Evolutionary conservation across 1,140 invertebrate species (phyloP).

Genomic region (Propsilocerus akamusi): DNA sequence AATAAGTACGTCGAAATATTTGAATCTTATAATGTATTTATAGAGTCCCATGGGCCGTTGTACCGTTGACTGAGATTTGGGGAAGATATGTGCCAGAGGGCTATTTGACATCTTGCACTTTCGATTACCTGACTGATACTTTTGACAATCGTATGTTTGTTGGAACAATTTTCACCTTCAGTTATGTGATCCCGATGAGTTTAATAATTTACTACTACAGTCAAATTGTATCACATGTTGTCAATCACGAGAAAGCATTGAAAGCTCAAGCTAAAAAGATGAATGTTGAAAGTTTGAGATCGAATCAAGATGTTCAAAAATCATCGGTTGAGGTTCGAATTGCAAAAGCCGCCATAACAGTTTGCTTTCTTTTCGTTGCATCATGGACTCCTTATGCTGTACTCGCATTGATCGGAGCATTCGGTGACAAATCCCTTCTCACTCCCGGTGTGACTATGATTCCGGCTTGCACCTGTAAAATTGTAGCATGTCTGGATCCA

Average conservation of each 20-base stretch:
- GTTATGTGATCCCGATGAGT: constrained; percentile 57
- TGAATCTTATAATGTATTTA: no score
- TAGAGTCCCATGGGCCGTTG: constrained; percentile 56
- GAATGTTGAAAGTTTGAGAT: constrained; percentile 72
- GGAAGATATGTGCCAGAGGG: constrained; percentile 67
- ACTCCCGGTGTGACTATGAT: constrained; percentile 75
- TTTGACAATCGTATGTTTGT: constrained; percentile 56
- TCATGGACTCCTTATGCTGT: constrained; percentile 74
- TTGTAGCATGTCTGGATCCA: constrained; percentile 70
- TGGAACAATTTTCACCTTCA: constrained; percentile 52
- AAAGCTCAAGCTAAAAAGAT: constrained; percentile 73
- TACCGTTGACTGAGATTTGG: constrained; percentile 62
- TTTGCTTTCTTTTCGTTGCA: constrained; percentile 62
- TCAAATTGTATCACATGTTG: constrained; percentile 68
- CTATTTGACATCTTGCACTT: constrained; percentile 61
- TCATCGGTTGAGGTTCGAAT: constrained; percentile 65
- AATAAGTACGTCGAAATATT: no score
- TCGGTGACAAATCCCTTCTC: constrained; percentile 55
- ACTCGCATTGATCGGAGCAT: constrained; percentile 61
- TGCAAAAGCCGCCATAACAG: constrained; percentile 67
- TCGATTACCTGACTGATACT: constrained; percentile 63
- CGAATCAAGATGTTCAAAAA: constrained; percentile 41
- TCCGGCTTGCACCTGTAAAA: constrained; percentile 65
- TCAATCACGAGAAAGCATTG: constrained; percentile 70
- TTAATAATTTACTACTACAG: constrained; percentile 71